Base-by-base conservation (phyloP, 1,140 invertebrate species). In the Anthonomus grandis region DNA sequence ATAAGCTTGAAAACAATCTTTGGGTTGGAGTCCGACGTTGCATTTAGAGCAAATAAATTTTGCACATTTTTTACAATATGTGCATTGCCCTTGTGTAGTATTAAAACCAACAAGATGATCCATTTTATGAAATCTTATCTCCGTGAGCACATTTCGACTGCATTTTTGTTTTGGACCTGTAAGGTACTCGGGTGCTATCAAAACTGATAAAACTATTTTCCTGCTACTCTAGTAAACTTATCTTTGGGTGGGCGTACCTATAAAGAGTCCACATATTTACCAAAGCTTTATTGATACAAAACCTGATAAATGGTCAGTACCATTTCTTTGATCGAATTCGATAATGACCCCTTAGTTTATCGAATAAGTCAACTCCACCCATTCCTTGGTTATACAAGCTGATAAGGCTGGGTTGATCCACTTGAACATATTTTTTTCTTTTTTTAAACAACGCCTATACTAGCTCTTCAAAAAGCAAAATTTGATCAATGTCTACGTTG, bases 181-280 rank as follows among this genome's bases (percentile, higher is more conserved):
- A 59, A 66, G 39, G 38, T 50, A 18, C 18, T 54, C 50, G 57
- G 51, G 46, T 54, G 54, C 64, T 53, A 10, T 23, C 31, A 24
- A 55, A 15, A 19, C n/a, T n/a, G n/a, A n/a, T n/a, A n/a, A n/a
- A n/a, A n/a, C n/a, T n/a, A n/a, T n/a, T n/a, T n/a, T n/a, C n/a
- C n/a, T n/a, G n/a, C n/a, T n/a, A n/a, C n/a, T n/a, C n/a, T n/a
- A n/a, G n/a, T n/a, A n/a, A n/a, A n/a, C n/a, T n/a, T n/a, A n/a
- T n/a, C n/a, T n/a, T n/a, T n/a, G n/a, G n/a, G n/a, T n/a, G n/a
- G n/a, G n/a, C n/a, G n/a, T n/a, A n/a, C n/a, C n/a, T n/a, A n/a
- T n/a, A n/a, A n/a, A n/a, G n/a, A n/a, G n/a, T n/a, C n/a, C 17
- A 37, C 18, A 13, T 0, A 12, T 49, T 13, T 49, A 37, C 10